Base-by-base conservation (phyloP, 2,113 vertebrate species). In the Jaculus jaculus region DNA sequence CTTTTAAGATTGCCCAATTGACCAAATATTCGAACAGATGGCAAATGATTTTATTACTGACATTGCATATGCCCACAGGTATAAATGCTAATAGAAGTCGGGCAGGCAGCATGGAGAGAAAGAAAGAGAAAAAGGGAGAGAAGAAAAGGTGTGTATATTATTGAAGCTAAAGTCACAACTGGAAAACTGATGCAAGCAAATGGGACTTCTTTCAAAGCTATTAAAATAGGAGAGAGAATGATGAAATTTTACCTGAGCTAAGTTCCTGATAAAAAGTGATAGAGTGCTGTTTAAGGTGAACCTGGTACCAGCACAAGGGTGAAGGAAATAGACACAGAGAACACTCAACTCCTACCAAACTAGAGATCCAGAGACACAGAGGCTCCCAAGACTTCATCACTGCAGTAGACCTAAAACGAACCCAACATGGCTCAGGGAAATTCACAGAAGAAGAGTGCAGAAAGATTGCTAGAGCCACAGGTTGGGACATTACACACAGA, bases 1-100 rank as follows among this genome's bases (percentile, higher is more conserved):
- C 9, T 73, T 32, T 66, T 30, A 32, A 34, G 1, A 68, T 65
- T 30, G 58, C 8, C 16, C 39, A 63, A 12, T 17, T 88, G 37
- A 93, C 12, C 16, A 75, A 32, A 9, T 84, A 28, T n/a, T 84
- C 84, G 71, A 84, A 71, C 3, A 74, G 84, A 58, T 51, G 51
- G 15, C 28, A 65, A 26, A 2, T 65, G n/a, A 78, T 61, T 87
- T n/a, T 51, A 71, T 51, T 26, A 21, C 7, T 23, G 1, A 0
- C 7, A 28, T 78, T 47, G 30, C 37, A 30, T 8, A n/a, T 39
- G 63, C 21, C 34, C 30, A 42, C 30, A 69, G 28, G n/a, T 3
- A 7, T 63, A 32, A 86, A 60, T 32, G 16, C 42, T 51, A 73
- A 65, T 0, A 13, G 9, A 74, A 12, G 16, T 65, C 24, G 23